Evolutionary conservation across 1,140 invertebrate genomes (phyloP).

Genomic region (Caerostris extrusa): DNA sequence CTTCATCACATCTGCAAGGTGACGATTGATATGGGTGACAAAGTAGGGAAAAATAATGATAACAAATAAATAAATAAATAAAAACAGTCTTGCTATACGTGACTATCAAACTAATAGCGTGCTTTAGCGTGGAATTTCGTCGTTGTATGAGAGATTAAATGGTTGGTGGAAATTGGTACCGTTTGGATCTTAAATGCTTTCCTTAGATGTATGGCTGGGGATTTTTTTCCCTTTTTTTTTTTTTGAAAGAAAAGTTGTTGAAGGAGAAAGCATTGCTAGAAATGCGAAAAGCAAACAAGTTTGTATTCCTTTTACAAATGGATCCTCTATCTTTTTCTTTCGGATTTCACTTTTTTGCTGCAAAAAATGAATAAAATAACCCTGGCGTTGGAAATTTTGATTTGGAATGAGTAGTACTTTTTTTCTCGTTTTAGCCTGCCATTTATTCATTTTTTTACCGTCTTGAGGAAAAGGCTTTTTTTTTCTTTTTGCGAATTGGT

Average conservation of each 20-base stretch:
- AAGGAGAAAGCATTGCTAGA: background rate
- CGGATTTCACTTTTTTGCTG: too few relatives aligned
- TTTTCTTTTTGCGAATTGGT: too few relatives aligned
- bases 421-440: too few relatives aligned
- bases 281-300: slow-evolving; percentile 38
- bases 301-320: slow-evolving; percentile 29
- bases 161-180: slow-evolving; percentile 42
- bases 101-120: slow-evolving; percentile 64
- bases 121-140: slow-evolving; percentile 48
- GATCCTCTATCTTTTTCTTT: background rate
- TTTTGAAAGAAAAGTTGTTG: background rate
- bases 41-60: slow-evolving; percentile 6
- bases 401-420: too few relatives aligned
- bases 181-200: slow-evolving; percentile 51
- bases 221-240: background rate
- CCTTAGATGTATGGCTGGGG: slow-evolving; percentile 35
- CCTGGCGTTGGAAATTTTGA: too few relatives aligned
- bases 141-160: slow-evolving; percentile 62
- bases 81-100: slow-evolving; percentile 32
- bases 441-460: too few relatives aligned
- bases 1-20: slow-evolving; percentile 25
- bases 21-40: slow-evolving; percentile 11
- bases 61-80: slow-evolving; percentile 37
- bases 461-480: too few relatives aligned
- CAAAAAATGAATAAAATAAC: too few relatives aligned